Conservation (phyloP, 2,888 invertebrate genomes). For the Xestia c-nigrum region DNA sequence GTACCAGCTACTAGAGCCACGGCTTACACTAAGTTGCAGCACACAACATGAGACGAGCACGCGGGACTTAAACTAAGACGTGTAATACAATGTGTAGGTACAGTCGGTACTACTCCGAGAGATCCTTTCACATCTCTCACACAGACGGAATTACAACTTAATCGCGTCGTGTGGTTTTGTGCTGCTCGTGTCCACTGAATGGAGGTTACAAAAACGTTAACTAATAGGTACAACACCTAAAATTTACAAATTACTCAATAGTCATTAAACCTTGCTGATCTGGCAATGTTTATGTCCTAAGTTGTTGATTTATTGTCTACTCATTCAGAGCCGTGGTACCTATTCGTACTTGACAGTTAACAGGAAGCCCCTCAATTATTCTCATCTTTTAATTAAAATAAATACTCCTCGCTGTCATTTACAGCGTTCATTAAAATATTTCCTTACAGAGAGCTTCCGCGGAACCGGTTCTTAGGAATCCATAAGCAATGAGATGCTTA, state of each 20-base stretch:
- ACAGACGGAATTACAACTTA: not conserved
- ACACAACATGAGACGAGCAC: not conserved
- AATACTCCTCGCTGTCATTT: not conserved
- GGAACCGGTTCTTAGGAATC: not conserved
- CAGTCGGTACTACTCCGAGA: not conserved
- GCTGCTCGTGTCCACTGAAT: not conserved
- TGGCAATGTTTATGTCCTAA: not conserved
- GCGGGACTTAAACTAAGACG: not conserved
- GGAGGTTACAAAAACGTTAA: not conserved
- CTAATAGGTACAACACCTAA: not conserved
- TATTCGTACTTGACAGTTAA: not conserved
- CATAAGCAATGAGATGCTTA: slow-evolving; percentile 14
- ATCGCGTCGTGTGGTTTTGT: not conserved
- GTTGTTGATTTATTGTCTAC: not conserved
- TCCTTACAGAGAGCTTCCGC: not conserved
- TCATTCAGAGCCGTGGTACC: not conserved
- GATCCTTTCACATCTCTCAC: not conserved
- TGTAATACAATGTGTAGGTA: not conserved
- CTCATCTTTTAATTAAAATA: not conserved
- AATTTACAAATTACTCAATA: not conserved
- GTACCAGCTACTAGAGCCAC: not conserved
- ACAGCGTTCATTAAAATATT: slow-evolving; percentile 4
- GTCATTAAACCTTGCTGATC: not conserved
- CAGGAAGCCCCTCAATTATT: not conserved
- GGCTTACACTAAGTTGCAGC: not conserved